Evolutionary conservation across 2,888 invertebrate species (phyloP).

Genomic region (Rhagophthalmus giganteus): DNA sequence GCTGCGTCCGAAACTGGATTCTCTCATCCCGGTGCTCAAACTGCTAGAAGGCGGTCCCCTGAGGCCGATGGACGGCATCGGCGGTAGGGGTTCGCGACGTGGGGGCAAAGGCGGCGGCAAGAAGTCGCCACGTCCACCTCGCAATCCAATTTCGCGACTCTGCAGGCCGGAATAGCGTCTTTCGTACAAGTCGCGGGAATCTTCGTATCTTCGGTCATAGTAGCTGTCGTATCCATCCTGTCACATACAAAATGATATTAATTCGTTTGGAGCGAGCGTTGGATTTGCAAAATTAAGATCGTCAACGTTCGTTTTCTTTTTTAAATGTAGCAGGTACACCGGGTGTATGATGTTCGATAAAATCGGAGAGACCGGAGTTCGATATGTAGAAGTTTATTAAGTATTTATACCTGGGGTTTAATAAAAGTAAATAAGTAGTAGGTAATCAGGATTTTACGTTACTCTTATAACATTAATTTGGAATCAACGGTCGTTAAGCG

Average conservation of each 20-base stretch:
- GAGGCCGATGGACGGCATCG: slow-evolving; percentile 62
- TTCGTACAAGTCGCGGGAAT: slow-evolving; percentile 78
- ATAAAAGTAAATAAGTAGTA: too few species aligned
- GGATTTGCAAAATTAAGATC: too few species aligned
- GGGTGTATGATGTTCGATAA: too few species aligned
- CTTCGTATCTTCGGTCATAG: slow-evolving; percentile 81
- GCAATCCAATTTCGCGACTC: slow-evolving; percentile 55
- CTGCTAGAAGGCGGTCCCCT: slow-evolving; percentile 64
- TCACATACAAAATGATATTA: slow-evolving; percentile 7
- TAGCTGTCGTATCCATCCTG: slow-evolving; percentile 77
- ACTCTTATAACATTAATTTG: too few species aligned
- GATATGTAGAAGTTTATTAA: too few species aligned
- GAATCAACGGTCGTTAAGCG: too few species aligned
- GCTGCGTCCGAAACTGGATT: slow-evolving; percentile 62
- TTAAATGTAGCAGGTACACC: too few species aligned
- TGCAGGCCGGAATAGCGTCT: slow-evolving; percentile 70
- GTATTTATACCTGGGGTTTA: too few species aligned
- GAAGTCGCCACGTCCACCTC: slow-evolving; percentile 65
- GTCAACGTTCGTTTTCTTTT: too few species aligned
- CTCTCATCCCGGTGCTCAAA: slow-evolving; percentile 67
- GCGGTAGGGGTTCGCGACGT: slow-evolving; percentile 76
- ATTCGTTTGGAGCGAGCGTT: too few species aligned
- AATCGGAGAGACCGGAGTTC: too few species aligned
- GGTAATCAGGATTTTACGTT: too few species aligned
- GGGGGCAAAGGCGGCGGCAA: slow-evolving; percentile 72